Conservation (phyloP, 1,140 invertebrate species). For the Neomicropteryx cornuta region DNA sequence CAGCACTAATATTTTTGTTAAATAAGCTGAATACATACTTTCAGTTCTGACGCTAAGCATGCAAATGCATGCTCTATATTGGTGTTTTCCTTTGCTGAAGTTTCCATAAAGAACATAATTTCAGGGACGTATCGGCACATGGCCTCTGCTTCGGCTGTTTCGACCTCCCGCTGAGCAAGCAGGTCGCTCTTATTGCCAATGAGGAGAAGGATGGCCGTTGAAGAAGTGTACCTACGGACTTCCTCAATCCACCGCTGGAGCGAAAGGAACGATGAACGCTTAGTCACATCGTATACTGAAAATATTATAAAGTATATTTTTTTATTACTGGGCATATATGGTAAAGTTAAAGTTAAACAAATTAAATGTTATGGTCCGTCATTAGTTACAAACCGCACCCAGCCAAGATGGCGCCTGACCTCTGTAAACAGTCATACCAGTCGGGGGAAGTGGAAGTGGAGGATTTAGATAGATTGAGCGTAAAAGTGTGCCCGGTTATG, state of each 20-base stretch:
- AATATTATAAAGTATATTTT: conserved; percentile 15
- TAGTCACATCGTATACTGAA: conserved; percentile 90
- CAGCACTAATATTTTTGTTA: no score
- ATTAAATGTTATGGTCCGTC: no score
- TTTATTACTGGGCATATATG: conserved; percentile 9
- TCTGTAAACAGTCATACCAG: no score
- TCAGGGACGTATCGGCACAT: conserved; percentile 76
- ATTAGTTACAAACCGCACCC: no score
- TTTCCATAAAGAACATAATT: conserved; percentile 77
- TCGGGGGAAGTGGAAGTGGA: no score
- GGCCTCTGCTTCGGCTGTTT: conserved; percentile 69
- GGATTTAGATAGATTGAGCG: no score
- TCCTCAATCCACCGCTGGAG: conserved; percentile 91
- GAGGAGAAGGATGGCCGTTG: conserved; percentile 78
- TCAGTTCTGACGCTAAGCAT: conserved; percentile 76
- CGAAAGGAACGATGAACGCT: conserved; percentile 78
- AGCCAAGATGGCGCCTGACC: no score
- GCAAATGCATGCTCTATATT: conserved; percentile 89
- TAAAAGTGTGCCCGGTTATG: no score
- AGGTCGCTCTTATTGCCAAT: conserved; percentile 90
- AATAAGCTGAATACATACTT: conserved; percentile 52
- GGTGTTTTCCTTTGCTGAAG: conserved; percentile 87
- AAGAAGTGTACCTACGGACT: conserved; percentile 83
- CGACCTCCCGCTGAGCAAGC: conserved; percentile 68
- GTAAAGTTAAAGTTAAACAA: neutral